phyloP scores from a whole-genome alignment of 23 tunicate genomes.

The Trididemnum clinides region DNA sequence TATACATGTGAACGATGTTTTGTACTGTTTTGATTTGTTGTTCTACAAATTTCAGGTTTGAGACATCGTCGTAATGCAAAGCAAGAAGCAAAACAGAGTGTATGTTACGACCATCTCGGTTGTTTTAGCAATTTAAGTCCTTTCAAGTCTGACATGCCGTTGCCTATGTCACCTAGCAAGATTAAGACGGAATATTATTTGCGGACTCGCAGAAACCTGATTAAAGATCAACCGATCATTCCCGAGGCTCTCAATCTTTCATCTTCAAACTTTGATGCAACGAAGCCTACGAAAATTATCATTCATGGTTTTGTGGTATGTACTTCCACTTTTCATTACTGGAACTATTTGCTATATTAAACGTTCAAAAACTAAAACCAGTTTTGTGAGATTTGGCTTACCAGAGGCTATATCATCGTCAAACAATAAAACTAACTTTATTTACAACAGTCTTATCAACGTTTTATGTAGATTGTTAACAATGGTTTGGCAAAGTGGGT shows the following conservation, averaged over 20 bases:
- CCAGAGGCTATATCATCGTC: too few species aligned
- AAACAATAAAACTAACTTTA: too few species aligned
- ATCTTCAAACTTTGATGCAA: slow-evolving; percentile 55
- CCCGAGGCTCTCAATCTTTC: slow-evolving; percentile 40
- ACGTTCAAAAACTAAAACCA: too few species aligned
- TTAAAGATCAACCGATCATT: slow-evolving; percentile 28
- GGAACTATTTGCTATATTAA: too few species aligned
- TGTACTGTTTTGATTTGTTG: too few species aligned
- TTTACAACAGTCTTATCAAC: too few species aligned
- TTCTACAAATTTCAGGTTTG: background rate
- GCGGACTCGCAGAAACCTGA: slow-evolving; percentile 44
- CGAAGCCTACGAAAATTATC: slow-evolving; percentile 75
- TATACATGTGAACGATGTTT: too few species aligned
- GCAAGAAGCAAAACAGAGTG: slow-evolving; percentile 41
- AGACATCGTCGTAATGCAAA: background rate
- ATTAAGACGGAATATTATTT: slow-evolving; percentile 66
- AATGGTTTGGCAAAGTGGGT: slow-evolving; percentile 70
- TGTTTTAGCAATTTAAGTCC: slow-evolving; percentile 64
- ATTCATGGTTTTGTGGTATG: slow-evolving; percentile 91
- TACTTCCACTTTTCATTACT: too few species aligned
- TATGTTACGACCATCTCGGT: slow-evolving; percentile 72
- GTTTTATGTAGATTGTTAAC: slow-evolving; percentile 39
- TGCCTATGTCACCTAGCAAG: slow-evolving; percentile 72
- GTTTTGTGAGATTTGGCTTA: too few species aligned
- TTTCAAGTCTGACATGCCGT: slow-evolving; percentile 73